phyloP scores from a whole-genome alignment of 2,113 vertebrate genomes.

The Pygathrix nemaeus region DNA sequence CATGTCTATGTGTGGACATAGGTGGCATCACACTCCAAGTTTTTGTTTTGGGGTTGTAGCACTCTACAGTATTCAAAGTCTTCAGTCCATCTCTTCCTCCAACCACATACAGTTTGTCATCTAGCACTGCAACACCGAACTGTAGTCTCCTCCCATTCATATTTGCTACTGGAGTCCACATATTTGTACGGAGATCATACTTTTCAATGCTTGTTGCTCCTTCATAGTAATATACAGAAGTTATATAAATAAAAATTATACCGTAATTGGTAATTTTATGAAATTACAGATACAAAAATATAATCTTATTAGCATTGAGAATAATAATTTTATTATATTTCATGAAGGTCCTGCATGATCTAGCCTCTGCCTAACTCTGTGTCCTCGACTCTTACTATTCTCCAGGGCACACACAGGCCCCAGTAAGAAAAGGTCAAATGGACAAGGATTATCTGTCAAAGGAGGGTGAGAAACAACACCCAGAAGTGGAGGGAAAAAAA shows the following conservation, averaged over 20 bases:
- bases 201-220: conserved; percentile 99
- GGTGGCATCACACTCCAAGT: conserved; percentile 98
- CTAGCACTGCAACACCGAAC: conserved; percentile 96
- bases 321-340: background rate
- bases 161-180: conserved; percentile 96
- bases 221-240: conserved; percentile 75
- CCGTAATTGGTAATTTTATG: background rate
- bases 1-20: conserved; percentile 98
- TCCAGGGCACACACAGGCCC: background rate
- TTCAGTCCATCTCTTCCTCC: conserved; percentile 97
- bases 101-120: conserved; percentile 95
- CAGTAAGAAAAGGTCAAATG: background rate
- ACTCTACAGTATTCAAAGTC: conserved; percentile 98
- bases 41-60: conserved; percentile 97
- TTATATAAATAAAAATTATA: background rate
- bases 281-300: background rate
- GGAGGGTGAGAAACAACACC: background rate
- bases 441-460: conserved; percentile 19
- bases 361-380: background rate
- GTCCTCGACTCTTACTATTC: background rate
- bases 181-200: conserved; percentile 95
- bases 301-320: background rate
- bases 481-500: background rate
- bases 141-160: conserved; percentile 98
- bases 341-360: background rate